Conservation (phyloP, 2,797 vertebrate genomes). For the Sylvilagus floridanus region DNA sequence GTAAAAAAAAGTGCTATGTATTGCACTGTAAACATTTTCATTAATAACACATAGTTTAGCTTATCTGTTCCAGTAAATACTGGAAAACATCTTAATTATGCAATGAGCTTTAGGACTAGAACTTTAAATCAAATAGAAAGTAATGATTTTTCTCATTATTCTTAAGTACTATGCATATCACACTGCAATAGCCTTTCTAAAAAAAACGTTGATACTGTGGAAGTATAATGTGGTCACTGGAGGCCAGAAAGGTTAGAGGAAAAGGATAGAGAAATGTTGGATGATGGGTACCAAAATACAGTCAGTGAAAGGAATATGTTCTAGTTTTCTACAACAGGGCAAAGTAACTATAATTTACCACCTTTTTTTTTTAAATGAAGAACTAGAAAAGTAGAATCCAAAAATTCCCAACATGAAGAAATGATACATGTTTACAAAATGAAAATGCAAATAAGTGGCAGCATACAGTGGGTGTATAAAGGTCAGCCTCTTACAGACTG, state of each 20-base stretch:
- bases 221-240: too few species aligned
- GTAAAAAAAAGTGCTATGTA: constrained; percentile 17
- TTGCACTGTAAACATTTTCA: constrained; percentile 61
- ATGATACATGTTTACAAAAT: too few species aligned
- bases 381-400: too few species aligned
- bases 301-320: too few species aligned
- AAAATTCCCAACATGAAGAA: too few species aligned
- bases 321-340: too few species aligned
- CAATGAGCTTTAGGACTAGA: constrained; percentile 15
- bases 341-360: too few species aligned
- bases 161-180: not conserved
- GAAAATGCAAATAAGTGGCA: not conserved
- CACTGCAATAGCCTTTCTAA: constrained; percentile 30
- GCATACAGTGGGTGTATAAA: not conserved
- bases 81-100: constrained; percentile 62
- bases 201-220: not conserved
- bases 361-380: too few species aligned
- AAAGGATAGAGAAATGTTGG: too few species aligned
- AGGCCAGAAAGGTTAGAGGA: too few species aligned
- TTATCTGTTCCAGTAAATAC: not conserved
- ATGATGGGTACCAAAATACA: too few species aligned
- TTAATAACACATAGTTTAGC: constrained; percentile 53
- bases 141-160: constrained; percentile 35
- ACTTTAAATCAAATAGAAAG: constrained; percentile 52
- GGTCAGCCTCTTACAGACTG: constrained; percentile 14